These are phyloP conservation scores for Andrena minutula DNA, from an alignment of 2,888 invertebrate genomes.

Conservation along the genomic window DNA sequence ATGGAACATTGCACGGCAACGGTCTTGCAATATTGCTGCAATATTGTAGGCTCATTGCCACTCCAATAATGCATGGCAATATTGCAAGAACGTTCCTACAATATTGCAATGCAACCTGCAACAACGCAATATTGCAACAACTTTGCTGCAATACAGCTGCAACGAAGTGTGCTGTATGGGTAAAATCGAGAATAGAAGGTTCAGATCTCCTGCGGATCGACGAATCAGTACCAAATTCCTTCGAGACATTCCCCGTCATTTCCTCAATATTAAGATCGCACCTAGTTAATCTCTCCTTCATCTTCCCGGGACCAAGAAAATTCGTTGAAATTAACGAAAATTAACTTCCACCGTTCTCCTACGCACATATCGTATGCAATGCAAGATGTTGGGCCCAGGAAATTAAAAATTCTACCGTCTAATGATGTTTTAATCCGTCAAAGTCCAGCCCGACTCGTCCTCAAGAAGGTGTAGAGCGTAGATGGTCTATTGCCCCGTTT, in stretches of 20 bases:
- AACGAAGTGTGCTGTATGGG: no score
- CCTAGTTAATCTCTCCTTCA: not conserved
- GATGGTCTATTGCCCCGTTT: conserved; percentile 62
- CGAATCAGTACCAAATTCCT: not conserved
- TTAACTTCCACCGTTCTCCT: not conserved
- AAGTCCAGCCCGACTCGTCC: conserved; percentile 15
- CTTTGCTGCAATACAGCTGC: no score
- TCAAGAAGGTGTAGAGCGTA: conserved; percentile 65
- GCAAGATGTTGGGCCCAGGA: not conserved
- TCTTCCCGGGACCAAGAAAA: not conserved
- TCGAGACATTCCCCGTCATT: not conserved
- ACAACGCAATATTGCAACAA: no score
- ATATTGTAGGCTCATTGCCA: no score
- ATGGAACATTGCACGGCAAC: no score
- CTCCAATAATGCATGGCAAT: no score
- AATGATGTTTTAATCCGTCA: conserved; percentile 41
- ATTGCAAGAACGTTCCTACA: no score
- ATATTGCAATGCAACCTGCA: no score
- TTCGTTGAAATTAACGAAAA: not conserved
- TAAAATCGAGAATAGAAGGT: not conserved
- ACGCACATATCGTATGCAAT: not conserved
- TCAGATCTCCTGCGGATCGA: not conserved
- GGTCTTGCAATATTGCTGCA: no score
- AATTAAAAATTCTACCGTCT: conserved; percentile 29
- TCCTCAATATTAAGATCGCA: not conserved